Evolutionary conservation across 2,888 invertebrate species (phyloP).

Genomic region (Clostera curtula): DNA sequence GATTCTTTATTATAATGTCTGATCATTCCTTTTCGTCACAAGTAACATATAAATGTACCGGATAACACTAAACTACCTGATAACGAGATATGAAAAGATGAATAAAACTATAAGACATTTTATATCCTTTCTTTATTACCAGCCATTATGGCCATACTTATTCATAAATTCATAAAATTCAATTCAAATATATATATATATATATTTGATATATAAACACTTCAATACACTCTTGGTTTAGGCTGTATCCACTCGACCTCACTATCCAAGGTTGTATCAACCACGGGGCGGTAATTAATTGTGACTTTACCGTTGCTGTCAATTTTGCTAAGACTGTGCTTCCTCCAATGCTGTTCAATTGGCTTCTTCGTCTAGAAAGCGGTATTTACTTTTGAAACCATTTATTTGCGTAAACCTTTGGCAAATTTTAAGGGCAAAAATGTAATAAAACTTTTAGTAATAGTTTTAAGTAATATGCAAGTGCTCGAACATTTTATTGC

Average conservation of each 20-base stretch:
- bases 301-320: constrained; percentile 83
- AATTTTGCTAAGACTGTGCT: constrained; percentile 90
- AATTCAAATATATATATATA: background rate
- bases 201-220: background rate
- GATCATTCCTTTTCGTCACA: too few relatives aligned
- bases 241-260: constrained; percentile 92
- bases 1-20: too few relatives aligned
- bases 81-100: too few relatives aligned
- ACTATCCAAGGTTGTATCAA: constrained; percentile 91
- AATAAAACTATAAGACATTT: too few relatives aligned
- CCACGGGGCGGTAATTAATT: constrained; percentile 92
- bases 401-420: background rate
- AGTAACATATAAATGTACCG: too few relatives aligned
- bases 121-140: too few relatives aligned
- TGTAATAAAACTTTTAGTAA: background rate
- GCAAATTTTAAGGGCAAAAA: background rate
- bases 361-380: constrained; percentile 77
- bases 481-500: too few relatives aligned
- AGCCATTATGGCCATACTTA: too few relatives aligned
- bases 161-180: constrained; percentile 1
- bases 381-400: background rate
- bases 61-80: too few relatives aligned
- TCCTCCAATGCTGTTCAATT: constrained; percentile 94
- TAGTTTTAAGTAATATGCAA: too few relatives aligned
- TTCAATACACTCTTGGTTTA: constrained; percentile 90